phyloP scores from a whole-genome alignment of 2,113 vertebrate genomes.

The Typhlomys cinereus region DNA sequence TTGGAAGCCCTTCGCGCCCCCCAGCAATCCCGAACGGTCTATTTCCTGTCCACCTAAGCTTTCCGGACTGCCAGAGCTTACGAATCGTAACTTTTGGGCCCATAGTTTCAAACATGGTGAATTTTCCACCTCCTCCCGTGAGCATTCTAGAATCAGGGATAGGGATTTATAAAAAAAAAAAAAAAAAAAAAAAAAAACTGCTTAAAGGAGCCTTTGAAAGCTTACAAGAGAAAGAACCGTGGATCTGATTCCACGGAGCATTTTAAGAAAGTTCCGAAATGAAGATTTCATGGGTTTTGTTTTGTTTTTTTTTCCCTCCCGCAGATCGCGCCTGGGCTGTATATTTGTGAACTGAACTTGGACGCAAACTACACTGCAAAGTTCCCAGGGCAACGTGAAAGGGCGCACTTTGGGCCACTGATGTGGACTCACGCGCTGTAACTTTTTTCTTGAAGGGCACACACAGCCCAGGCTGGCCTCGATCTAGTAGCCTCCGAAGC shows the following conservation, averaged over 20 bases:
- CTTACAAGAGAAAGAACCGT: background rate
- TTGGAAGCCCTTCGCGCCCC: conserved; percentile 48
- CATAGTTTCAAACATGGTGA: conserved; percentile 37
- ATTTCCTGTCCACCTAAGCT: conserved; percentile 21
- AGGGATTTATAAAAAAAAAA: background rate
- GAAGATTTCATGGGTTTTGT: conserved; percentile 18
- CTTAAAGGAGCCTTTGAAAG: conserved; percentile 29
- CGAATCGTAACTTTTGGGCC: background rate
- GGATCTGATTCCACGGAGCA: conserved; percentile 38
- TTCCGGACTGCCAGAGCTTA: background rate
- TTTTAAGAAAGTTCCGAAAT: conserved; percentile 48
- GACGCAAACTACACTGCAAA: conserved; percentile 45
- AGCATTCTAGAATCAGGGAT: background rate
- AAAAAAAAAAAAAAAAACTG: too few species aligned
- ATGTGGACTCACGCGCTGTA: conserved; percentile 4
- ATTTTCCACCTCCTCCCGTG: conserved; percentile 43
- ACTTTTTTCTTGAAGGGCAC: too few species aligned
- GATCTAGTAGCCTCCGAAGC: background rate
- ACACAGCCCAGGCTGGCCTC: background rate
- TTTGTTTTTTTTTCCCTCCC: background rate
- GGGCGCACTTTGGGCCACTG: background rate
- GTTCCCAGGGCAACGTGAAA: background rate
- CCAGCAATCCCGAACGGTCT: conserved; percentile 5
- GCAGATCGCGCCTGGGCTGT: background rate
- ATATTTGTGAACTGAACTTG: background rate